Percentiles rank a stretch among this genome's conserved stretches.
Evolutionary conservation across 2,113 vertebrate genomes (phyloP).

Genomic region (Onychostoma macrolepis): DNA sequence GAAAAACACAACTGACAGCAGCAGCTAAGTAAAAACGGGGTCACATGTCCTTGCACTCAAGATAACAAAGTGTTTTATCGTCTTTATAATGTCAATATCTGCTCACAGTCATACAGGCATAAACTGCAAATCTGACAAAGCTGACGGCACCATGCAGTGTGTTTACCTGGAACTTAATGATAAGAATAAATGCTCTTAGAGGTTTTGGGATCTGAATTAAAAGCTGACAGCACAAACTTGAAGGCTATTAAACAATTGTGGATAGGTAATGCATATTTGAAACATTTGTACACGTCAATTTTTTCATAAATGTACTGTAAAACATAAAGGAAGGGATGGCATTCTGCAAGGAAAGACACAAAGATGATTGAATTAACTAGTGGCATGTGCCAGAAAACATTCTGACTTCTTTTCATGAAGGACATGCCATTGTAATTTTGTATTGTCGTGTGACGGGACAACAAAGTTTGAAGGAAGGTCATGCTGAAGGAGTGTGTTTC

Average conservation of each 20-base stretch:
- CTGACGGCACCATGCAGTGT: background rate
- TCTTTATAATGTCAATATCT: background rate
- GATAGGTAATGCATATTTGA: background rate
- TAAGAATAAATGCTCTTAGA: background rate
- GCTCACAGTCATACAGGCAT: background rate
- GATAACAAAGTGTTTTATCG: background rate
- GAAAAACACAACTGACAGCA: background rate
- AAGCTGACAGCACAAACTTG: background rate
- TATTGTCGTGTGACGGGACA: constrained; percentile 3
- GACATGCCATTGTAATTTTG: background rate
- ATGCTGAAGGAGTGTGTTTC: constrained; percentile 19
- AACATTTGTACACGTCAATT: background rate
- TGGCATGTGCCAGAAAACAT: constrained; percentile 5
- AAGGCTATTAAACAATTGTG: background rate
- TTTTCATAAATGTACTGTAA: background rate
- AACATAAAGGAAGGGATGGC: background rate
- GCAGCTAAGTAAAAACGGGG: background rate
- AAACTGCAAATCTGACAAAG: background rate
- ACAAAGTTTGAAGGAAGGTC: constrained; percentile 14
- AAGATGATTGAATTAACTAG: background rate
- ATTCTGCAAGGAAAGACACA: background rate
- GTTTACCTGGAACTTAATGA: background rate
- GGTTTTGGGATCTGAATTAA: background rate
- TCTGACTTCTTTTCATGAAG: background rate
- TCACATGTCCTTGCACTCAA: background rate